A percentile compares a stretch with the other conserved stretches of the same genome.
Evolutionary conservation across 2,888 invertebrate genomes (phyloP).

Genomic region (Sycophila texana): DNA sequence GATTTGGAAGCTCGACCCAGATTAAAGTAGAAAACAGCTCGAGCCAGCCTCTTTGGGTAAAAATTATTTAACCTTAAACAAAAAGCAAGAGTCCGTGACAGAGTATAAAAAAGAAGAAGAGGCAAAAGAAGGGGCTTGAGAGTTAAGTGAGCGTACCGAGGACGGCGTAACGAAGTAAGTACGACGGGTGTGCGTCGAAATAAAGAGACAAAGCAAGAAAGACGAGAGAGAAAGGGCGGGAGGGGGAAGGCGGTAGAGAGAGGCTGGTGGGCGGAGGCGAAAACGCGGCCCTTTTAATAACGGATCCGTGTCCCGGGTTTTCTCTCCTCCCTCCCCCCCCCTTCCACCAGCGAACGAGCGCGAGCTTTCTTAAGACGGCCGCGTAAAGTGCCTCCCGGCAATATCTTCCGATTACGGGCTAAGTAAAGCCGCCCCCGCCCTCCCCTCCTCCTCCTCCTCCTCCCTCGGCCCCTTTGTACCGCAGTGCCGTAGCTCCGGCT

Average conservation of each 20-base stretch:
- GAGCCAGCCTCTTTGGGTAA: too few species aligned
- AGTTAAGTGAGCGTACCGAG: conserved; percentile 22
- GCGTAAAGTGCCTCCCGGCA: conserved; percentile 74
- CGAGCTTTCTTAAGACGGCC: conserved; percentile 72
- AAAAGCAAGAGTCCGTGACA: too few species aligned
- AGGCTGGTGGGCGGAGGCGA: background rate
- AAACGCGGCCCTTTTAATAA: conserved; percentile 74
- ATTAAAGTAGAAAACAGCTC: too few species aligned
- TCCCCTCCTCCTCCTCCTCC: conserved; percentile 55
- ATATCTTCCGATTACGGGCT: conserved; percentile 75
- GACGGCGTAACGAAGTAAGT: conserved; percentile 37
- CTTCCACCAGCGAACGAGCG: conserved; percentile 67
- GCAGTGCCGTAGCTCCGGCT: conserved; percentile 7
- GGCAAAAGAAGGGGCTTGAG: background rate
- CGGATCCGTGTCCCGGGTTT: conserved; percentile 61
- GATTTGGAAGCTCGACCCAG: too few species aligned
- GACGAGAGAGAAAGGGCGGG: conserved; percentile 57
- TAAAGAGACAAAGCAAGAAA: conserved; percentile 36
- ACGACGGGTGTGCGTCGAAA: conserved; percentile 35
- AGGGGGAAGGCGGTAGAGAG: background rate
- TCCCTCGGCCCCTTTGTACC: conserved; percentile 59
- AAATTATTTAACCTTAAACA: too few species aligned
- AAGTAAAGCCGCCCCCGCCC: conserved; percentile 70
- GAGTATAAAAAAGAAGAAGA: conserved; percentile 36
- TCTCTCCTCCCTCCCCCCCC: conserved; percentile 57